Conservation (phyloP, 2,888 invertebrate genomes). For the Acleris emargana region DNA sequence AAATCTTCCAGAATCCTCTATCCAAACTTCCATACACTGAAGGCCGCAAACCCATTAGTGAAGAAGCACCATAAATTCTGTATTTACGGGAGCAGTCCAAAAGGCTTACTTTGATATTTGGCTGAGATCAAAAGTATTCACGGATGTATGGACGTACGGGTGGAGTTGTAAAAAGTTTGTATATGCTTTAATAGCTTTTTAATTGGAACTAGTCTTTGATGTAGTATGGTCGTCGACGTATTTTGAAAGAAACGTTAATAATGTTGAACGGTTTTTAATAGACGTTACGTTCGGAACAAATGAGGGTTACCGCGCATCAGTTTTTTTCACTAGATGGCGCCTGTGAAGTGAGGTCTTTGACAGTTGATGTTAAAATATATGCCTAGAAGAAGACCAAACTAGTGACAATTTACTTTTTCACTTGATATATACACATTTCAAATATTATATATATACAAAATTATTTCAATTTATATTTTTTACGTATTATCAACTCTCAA, state of each 20-base stretch:
- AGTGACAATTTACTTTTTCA: too few species aligned
- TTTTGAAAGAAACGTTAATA: not conserved
- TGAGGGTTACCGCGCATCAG: too few species aligned
- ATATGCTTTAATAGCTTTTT: constrained; percentile 1
- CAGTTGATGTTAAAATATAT: too few species aligned
- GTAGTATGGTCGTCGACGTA: not conserved
- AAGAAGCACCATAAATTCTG: constrained; percentile 32
- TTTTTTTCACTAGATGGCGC: too few species aligned
- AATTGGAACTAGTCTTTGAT: constrained; percentile 5
- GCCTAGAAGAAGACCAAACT: too few species aligned
- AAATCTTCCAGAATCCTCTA: not conserved
- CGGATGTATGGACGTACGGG: not conserved
- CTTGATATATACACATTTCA: too few species aligned
- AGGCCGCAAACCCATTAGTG: constrained; percentile 24
- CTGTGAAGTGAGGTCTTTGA: too few species aligned
- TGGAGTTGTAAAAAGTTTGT: not conserved
- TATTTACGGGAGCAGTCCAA: constrained; percentile 22
- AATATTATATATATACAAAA: too few species aligned
- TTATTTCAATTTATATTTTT: too few species aligned
- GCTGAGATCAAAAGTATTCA: constrained; percentile 27
- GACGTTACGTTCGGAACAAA: too few species aligned
- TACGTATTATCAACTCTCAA: too few species aligned
- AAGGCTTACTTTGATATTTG: constrained; percentile 24
- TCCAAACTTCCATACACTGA: not conserved
- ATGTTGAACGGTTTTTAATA: not conserved